phyloP scores from a whole-genome alignment of 2,888 invertebrate genomes.

The Euzophera pinguis region DNA sequence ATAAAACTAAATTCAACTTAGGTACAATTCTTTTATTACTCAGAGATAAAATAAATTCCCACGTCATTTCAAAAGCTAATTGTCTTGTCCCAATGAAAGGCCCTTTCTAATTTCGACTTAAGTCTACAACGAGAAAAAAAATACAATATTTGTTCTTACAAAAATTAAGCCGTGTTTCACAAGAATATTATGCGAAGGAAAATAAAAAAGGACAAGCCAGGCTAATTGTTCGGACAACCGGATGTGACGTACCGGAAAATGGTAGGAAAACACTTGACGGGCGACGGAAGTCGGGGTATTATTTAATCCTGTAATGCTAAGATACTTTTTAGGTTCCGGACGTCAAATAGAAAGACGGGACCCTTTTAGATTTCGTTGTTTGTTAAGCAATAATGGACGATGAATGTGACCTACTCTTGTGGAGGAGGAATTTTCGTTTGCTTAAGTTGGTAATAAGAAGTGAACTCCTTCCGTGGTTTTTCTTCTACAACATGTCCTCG shows the following conservation, averaged over 20 bases:
- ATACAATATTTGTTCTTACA: constrained; percentile 39
- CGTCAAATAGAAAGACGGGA: no score
- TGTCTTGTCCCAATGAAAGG: neutral
- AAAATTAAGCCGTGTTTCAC: constrained; percentile 42
- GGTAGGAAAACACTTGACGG: constrained; percentile 46
- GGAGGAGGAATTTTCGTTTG: no score
- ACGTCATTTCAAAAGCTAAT: neutral
- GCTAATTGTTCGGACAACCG: constrained; percentile 55
- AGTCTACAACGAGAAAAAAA: constrained; percentile 11
- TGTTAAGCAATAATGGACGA: no score
- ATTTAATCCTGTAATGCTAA: constrained; percentile 28
- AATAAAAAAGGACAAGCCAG: constrained; percentile 33
- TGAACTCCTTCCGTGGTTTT: no score
- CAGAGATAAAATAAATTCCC: neutral
- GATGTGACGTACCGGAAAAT: constrained; percentile 48
- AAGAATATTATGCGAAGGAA: constrained; percentile 43
- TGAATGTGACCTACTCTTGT: no score
- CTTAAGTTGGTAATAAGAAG: no score
- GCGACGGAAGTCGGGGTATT: constrained; percentile 34
- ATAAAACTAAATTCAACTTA: neutral
- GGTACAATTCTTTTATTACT: neutral
- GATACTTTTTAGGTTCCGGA: neutral
- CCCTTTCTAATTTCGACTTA: neutral
- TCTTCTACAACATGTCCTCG: no score
- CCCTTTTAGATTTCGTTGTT: no score